Base-by-base conservation (phyloP, 2,888 invertebrate species). In the Hirtodrosophila cameraria region DNA sequence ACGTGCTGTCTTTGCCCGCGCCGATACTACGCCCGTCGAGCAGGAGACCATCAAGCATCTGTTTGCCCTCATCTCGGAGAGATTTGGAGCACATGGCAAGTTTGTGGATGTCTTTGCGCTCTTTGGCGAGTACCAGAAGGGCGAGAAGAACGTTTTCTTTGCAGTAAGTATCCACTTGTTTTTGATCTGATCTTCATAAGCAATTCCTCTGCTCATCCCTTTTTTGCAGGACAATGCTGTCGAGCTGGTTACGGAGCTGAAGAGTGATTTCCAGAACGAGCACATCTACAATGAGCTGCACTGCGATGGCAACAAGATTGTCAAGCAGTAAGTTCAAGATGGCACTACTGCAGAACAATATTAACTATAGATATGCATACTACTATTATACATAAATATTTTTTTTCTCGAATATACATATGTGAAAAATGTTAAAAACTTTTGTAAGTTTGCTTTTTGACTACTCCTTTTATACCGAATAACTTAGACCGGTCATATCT, bases 31-130 rank as follows among this genome's bases (percentile, higher is more conserved):
- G 2, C 30, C 75, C 5, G 86, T 89, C n/a, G 89, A 91, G 54
- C 84, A 88, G 70, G 89, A 90, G 48, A 89, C 89, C 27, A 67
- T 90, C 33, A 87, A 89, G 54, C 91, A 91, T 68, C 83, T 89
- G 49, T 89, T 89, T 48, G 52, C 86, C 5, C 80, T 88, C 2
- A 66, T 91, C 20, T 89, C 90, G 5, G 76, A 87, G 6, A 85
- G 87, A 39, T 91, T 91, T 15, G 90, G 91, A 0, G 81, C 79
- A 35, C 53, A 46, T 3, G 88, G 87, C 35, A 89, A 87, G 58
- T 39, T 88, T 23, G 71, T 88, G 39, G 90, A 91, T 83, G 90
- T 91, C 7, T 91, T 91, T 60, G 81, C 88, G 1, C 57, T 91
- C 38, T 91, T 91, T 46, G 89, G 88, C 1, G 84, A 88, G 58